Evolutionary conservation across 2,888 invertebrate genomes (phyloP).

Genomic region (Spilarctia lutea): DNA sequence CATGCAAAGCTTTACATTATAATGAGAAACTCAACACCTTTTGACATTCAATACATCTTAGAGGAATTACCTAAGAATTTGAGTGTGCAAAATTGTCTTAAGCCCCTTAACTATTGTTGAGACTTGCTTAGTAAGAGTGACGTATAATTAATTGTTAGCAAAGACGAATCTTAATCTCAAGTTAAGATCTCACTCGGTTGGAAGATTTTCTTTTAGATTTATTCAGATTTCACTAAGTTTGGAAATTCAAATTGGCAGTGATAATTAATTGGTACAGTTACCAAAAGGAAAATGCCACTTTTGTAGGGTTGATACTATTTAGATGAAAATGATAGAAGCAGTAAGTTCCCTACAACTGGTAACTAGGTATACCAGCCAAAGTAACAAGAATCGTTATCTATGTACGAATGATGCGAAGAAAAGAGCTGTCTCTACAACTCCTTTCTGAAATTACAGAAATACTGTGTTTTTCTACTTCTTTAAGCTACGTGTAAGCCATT

Average conservation of each 20-base stretch:
- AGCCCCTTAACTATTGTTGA: constrained; percentile 6
- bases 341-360: neutral
- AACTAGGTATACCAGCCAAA: no score
- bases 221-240: constrained; percentile 11
- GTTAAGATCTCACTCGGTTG: neutral
- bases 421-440: neutral
- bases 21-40: neutral
- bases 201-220: neutral
- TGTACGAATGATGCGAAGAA: no score
- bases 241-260: neutral
- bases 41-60: neutral
- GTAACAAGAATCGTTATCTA: neutral
- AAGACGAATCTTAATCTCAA: constrained; percentile 10
- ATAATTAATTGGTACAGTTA: constrained; percentile 2
- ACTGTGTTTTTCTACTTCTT: neutral
- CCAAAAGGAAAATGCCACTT: neutral
- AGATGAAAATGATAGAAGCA: neutral
- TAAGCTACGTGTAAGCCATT: neutral
- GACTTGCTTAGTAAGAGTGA: constrained; percentile 5
- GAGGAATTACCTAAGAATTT: constrained; percentile 8
- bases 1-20: neutral
- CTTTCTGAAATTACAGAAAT: no score
- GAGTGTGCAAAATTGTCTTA: neutral
- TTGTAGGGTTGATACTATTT: neutral
- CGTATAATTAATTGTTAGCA: constrained; percentile 13